Conservation (phyloP, 2,113 vertebrate genomes). For the Hypanus sabinus region DNA sequence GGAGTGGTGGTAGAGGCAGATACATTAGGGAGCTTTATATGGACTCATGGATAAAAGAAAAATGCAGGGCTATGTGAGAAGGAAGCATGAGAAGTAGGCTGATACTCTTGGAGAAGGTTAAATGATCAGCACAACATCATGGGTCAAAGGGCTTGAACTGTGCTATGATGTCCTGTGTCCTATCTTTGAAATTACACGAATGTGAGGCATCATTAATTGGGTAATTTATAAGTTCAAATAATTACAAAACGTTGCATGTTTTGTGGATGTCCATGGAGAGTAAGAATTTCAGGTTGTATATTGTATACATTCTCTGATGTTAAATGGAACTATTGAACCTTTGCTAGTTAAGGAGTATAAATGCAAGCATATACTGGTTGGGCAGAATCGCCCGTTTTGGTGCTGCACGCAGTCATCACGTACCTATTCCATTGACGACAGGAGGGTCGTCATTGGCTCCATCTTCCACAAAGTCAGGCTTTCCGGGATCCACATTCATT, state of each 20-base stretch:
- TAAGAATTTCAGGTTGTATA: too few relatives aligned
- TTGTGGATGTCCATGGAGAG: neutral
- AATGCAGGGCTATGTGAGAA: too few relatives aligned
- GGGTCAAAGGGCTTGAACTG: too few relatives aligned
- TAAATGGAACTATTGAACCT: too few relatives aligned
- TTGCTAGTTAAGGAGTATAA: neutral
- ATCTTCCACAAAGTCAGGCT: conserved; percentile 58
- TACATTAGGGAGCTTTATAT: too few relatives aligned
- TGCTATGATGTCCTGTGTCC: too few relatives aligned
- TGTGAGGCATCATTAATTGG: neutral
- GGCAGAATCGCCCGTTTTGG: neutral
- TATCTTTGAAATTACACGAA: neutral
- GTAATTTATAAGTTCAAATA: neutral
- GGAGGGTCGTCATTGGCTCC: conserved; percentile 59
- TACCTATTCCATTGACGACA: conserved; percentile 74
- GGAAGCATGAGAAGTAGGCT: too few relatives aligned
- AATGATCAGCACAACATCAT: too few relatives aligned
- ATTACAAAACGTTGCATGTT: neutral
- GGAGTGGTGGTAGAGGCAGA: too few relatives aligned
- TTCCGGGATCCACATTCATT: conserved; percentile 56
- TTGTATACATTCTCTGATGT: too few relatives aligned
- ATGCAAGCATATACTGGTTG: neutral
- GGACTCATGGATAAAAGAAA: too few relatives aligned
- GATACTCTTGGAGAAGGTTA: too few relatives aligned
- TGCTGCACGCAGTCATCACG: conserved; percentile 45